Evolutionary conservation across 2,797 vertebrate genomes (phyloP), one percentile per base, ranked within the genome.

Genomic region (Stomatorhinus walkeri): DNA sequence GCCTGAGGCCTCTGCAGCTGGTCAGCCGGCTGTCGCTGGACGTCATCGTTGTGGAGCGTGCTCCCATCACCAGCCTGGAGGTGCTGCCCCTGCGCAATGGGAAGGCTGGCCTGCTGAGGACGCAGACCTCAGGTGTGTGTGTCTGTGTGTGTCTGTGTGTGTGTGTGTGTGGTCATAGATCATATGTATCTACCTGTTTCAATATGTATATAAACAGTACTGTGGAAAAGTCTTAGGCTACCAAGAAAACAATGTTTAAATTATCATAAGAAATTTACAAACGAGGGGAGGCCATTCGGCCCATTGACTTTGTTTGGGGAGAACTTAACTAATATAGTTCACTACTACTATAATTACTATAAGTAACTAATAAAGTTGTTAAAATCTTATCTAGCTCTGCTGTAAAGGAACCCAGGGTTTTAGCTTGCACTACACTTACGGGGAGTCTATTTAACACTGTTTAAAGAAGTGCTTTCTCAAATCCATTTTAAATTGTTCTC

Each of bases 1-100:
- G 97, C 87, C 92, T 99, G 88, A 92, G 97, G 0, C 98, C 98
- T 6, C 94, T 96, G 95, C 98, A 99, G 93, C 94, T 99, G 90
- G 97, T 98, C 88, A 98, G 98, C 91, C 95, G 94, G 90, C 93
- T 99, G 56, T 93, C 89, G 0, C 96, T 99, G 93, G 96, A 98
- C 9, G 93, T 98, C 91, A 96, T 95, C 68, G 92, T 99, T 48
- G 93, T 96, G 16, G 98, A 99, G 92, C 96, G 93, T 87, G 95
- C 96, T 0, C 94, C 94, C 43, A 94, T 99, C 51, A 92, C 92
- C 0, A 92, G 94, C 32, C 92, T 99, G 88, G 94, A 98, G 92
- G 98, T 99, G 90, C 96, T 95, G 40, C 97, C 96, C 0, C 95
- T 99, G 0, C 95, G 93, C 28, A 97, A 94, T 85, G 94, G 95